Evolutionary conservation across 2,113 vertebrate genomes (phyloP).

Genomic region (Sitta europaea): DNA sequence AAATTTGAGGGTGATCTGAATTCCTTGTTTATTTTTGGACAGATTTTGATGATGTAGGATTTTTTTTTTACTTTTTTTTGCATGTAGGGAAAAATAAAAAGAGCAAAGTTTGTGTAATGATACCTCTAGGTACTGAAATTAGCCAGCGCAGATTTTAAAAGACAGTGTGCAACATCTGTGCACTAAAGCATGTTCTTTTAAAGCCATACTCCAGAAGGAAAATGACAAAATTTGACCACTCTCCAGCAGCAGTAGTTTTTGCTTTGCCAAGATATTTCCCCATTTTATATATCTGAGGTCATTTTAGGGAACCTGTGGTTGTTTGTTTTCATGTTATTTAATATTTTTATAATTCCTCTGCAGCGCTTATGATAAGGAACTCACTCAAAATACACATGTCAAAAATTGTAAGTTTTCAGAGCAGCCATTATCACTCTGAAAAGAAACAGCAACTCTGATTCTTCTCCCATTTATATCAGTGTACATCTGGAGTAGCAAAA

Average conservation of each 20-base stretch:
- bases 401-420: not conserved
- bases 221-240: constrained; percentile 64
- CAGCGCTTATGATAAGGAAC: not conserved
- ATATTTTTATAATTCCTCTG: constrained; percentile 10
- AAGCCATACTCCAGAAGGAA: constrained; percentile 53
- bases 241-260: constrained; percentile 56
- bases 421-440: not conserved
- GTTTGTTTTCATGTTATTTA: constrained; percentile 25
- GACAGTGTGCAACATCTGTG: constrained; percentile 58
- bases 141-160: constrained; percentile 60
- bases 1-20: not conserved
- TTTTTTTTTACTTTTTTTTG: not conserved
- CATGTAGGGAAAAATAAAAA: not conserved
- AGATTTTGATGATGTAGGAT: not conserved
- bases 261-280: constrained; percentile 48
- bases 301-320: constrained; percentile 23
- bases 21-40: not conserved
- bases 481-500: constrained; percentile 44
- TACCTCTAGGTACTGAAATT: constrained; percentile 58
- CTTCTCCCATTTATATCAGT: not conserved
- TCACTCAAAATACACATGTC: not conserved
- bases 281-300: constrained; percentile 34
- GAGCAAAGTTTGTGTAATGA: constrained; percentile 30
- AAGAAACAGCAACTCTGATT: not conserved
- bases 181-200: constrained; percentile 49